A percentile compares a stretch with the other conserved stretches of the same genome.
Conservation (phyloP, 2,888 invertebrate species). For the Drosophila stalkeri region DNA sequence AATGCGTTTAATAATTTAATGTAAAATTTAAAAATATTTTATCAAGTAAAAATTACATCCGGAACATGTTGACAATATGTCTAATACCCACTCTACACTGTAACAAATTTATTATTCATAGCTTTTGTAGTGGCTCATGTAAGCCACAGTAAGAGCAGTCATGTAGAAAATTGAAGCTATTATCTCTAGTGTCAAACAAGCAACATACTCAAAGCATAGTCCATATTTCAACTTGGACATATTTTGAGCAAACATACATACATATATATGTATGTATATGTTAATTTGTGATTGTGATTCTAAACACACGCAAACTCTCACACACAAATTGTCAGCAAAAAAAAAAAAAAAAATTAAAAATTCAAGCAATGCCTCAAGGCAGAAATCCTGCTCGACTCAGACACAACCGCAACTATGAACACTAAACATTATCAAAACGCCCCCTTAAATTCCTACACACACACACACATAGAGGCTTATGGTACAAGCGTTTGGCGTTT, state of each 20-base stretch:
- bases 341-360: constrained; percentile 50
- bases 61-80: not conserved
- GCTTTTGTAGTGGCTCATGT: not conserved
- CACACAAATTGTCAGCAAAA: constrained; percentile 3
- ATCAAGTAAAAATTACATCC: not conserved
- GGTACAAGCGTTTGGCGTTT: constrained; percentile 41
- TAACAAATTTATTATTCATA: constrained; percentile 14
- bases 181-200: not conserved
- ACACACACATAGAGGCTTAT: not conserved
- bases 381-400: constrained; percentile 27
- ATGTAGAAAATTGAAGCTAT: constrained; percentile 24
- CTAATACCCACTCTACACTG: not conserved
- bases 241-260: not conserved
- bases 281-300: constrained; percentile 9
- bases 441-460: constrained; percentile 3
- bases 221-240: constrained; percentile 1
- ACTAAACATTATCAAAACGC: constrained; percentile 36
- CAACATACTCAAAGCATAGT: not conserved
- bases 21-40: not conserved
- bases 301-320: not conserved
- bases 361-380: constrained; percentile 28
- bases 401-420: constrained; percentile 39
- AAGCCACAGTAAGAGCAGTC: not conserved
- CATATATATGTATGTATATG: not conserved
- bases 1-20: not conserved